Conservation (phyloP, 2,888 invertebrate genomes). For the Apamea sordens region DNA sequence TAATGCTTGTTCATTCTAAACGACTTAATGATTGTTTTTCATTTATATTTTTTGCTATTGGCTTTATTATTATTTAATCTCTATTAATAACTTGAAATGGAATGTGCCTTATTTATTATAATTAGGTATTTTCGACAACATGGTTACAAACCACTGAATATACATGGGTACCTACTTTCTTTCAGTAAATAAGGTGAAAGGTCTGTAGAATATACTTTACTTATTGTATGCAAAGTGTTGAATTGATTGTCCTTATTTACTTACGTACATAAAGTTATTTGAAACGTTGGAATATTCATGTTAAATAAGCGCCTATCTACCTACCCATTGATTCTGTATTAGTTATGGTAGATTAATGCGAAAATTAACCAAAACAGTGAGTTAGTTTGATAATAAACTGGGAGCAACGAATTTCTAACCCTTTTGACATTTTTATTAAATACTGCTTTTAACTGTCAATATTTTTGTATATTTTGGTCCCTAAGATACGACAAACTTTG, state of each 20-base stretch:
- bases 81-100: not conserved
- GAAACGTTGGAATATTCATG: constrained; percentile 49
- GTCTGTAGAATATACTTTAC: constrained; percentile 69
- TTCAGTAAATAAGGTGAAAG: constrained; percentile 75
- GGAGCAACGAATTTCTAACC: not conserved
- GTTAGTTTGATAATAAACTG: not conserved
- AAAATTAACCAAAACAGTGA: not conserved
- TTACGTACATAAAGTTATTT: constrained; percentile 53
- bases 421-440: not conserved
- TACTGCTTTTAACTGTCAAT: not conserved
- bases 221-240: constrained; percentile 73
- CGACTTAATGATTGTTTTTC: not conserved
- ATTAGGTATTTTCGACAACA: constrained; percentile 28
- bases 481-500: not conserved
- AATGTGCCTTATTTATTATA: constrained; percentile 6
- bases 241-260: constrained; percentile 68
- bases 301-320: constrained; percentile 18
- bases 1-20: constrained; percentile 16
- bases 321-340: constrained; percentile 20
- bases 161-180: constrained; percentile 68
- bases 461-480: not conserved
- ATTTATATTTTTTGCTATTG: not conserved
- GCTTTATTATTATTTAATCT: not conserved
- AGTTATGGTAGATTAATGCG: not conserved
- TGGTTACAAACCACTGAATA: constrained; percentile 61